Conservation (phyloP, 1,140 invertebrate species). For the Philopotamus ludificatus region DNA sequence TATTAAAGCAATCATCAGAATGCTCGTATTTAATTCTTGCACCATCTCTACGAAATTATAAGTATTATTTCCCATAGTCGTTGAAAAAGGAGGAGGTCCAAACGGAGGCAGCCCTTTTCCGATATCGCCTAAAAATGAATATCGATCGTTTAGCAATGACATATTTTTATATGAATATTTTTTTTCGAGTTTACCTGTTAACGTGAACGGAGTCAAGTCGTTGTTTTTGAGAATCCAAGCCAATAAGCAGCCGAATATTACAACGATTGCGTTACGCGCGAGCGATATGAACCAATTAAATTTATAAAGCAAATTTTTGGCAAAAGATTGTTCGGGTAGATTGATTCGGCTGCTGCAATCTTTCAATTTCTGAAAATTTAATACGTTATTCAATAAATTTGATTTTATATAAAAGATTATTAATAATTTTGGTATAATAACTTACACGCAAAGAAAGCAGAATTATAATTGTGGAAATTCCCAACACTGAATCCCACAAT, state of each 20-base stretch:
- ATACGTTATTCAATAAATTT: neutral
- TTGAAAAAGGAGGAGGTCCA: constrained; percentile 60
- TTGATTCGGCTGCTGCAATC: constrained; percentile 35
- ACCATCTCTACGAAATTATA: constrained; percentile 60
- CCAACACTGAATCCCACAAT: constrained; percentile 57
- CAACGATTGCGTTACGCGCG: constrained; percentile 59
- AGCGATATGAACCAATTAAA: constrained; percentile 54
- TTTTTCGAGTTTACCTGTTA: constrained; percentile 51
- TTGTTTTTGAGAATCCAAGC: constrained; percentile 49
- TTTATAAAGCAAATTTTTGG: constrained; percentile 46
- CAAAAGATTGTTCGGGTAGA: constrained; percentile 12
- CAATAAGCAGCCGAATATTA: constrained; percentile 54
- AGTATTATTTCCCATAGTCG: constrained; percentile 48
- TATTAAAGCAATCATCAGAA: constrained; percentile 68
- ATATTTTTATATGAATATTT: neutral
- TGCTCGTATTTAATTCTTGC: constrained; percentile 57
- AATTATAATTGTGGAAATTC: constrained; percentile 57
- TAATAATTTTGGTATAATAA: constrained; percentile 5
- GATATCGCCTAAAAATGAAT: constrained; percentile 46
- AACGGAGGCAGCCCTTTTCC: constrained; percentile 61
- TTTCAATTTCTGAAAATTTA: constrained; percentile 34
- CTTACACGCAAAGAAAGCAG: constrained; percentile 61
- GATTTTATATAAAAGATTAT: neutral
- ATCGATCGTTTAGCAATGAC: constrained; percentile 5
- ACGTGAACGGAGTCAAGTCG: constrained; percentile 52